A percentile compares a stretch with the other conserved stretches of the same genome.
Conservation (phyloP, 2,113 vertebrate species). For the Hippocampus barbouri region DNA sequence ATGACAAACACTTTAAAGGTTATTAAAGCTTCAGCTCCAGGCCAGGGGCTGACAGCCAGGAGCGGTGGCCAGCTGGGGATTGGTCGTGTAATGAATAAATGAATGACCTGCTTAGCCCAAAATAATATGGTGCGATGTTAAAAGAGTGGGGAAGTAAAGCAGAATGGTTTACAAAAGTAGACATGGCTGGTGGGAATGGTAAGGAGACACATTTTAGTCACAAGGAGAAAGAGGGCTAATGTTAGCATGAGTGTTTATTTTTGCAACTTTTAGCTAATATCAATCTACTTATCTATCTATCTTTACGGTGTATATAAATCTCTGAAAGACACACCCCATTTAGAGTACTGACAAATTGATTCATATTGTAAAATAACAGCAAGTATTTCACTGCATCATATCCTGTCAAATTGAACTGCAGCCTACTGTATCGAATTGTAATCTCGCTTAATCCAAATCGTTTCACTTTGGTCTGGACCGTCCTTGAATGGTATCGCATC, state of each 20-base stretch:
- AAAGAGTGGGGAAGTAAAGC: not conserved
- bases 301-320: too few relatives aligned
- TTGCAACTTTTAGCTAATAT: too few relatives aligned
- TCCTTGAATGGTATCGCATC: too few relatives aligned
- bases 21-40: slow-evolving; percentile 46
- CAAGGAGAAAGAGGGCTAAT: not conserved
- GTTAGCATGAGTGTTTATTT: not conserved
- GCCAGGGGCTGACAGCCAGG: slow-evolving; percentile 21
- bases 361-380: too few relatives aligned
- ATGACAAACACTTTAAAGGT: slow-evolving; percentile 59
- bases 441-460: too few relatives aligned
- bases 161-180: not conserved
- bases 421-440: too few relatives aligned
- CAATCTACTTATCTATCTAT: too few relatives aligned
- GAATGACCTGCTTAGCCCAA: slow-evolving; percentile 53
- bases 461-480: too few relatives aligned
- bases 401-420: too few relatives aligned
- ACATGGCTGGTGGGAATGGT: not conserved
- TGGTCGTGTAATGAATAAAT: slow-evolving; percentile 57
- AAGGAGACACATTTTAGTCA: not conserved
- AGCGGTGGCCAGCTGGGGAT: slow-evolving; percentile 27
- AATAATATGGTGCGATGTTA: slow-evolving; percentile 43
- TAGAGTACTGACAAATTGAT: too few relatives aligned
- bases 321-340: too few relatives aligned
- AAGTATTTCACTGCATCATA: too few relatives aligned